Percentiles rank a stretch among this genome's conserved stretches.
phyloP scores from a whole-genome alignment of 2,888 invertebrate species.

The Dicyrtoma fusca region DNA sequence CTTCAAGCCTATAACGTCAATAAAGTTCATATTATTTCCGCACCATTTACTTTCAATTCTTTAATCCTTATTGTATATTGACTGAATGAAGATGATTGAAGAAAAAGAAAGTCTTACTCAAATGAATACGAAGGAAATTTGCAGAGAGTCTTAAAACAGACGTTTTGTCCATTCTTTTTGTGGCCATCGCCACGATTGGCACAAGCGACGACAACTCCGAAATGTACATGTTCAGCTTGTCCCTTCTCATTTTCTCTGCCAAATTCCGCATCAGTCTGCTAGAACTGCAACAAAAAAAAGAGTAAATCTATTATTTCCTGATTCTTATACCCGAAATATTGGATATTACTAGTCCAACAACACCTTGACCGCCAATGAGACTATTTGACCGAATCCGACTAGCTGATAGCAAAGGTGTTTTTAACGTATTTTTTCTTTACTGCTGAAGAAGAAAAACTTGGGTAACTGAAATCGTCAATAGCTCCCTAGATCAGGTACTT shows the following conservation, averaged over 20 bases:
- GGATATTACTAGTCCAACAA: background rate
- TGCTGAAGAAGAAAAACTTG: no score
- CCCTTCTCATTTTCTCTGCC: constrained; percentile 88
- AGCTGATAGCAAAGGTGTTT: no score
- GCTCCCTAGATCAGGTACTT: no score
- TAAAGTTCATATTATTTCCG: background rate
- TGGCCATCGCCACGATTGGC: constrained; percentile 79
- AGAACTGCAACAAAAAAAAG: constrained; percentile 50
- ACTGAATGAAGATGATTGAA: background rate
- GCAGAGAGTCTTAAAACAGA: constrained; percentile 84
- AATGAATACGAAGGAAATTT: constrained; percentile 77
- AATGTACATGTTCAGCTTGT: constrained; percentile 84
- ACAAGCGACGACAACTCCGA: constrained; percentile 78
- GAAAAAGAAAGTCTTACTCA: constrained; percentile 48
- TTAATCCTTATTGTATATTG: no score
- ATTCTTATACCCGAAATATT: background rate
- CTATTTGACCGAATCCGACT: no score
- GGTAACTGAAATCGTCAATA: no score
- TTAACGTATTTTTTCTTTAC: no score
- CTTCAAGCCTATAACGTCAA: constrained; percentile 50
- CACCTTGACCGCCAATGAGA: no score
- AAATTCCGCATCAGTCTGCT: constrained; percentile 81
- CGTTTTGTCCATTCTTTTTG: constrained; percentile 87
- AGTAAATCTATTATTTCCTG: constrained; percentile 5
- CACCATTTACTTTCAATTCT: no score